Evolutionary conservation across 2,888 invertebrate species (phyloP).

Genomic region (Matsumyia berberina): DNA sequence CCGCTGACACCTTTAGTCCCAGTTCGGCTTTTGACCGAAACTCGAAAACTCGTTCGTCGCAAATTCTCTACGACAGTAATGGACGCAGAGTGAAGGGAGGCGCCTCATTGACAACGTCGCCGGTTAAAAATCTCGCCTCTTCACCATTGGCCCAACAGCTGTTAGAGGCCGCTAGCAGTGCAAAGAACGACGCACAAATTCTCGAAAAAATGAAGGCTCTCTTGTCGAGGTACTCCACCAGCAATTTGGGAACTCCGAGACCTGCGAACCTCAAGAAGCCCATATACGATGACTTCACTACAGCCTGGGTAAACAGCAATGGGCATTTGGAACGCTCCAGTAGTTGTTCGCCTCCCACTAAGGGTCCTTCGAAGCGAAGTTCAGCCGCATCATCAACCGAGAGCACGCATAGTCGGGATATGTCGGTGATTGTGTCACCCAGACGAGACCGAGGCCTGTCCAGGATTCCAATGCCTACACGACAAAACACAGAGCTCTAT

Average conservation of each 20-base stretch:
- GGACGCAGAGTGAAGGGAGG: conserved; percentile 84
- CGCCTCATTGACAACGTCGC: conserved; percentile 84
- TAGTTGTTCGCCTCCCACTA: conserved; percentile 84
- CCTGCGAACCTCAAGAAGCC: conserved; percentile 82
- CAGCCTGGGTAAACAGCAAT: conserved; percentile 90
- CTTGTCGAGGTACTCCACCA: conserved; percentile 86
- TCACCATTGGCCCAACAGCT: conserved; percentile 90
- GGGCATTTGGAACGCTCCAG: conserved; percentile 87
- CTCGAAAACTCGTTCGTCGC: conserved; percentile 82
- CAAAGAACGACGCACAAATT: conserved; percentile 90
- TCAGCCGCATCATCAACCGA: conserved; percentile 83
- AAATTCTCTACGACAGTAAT: conserved; percentile 84
- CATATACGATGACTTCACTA: conserved; percentile 88
- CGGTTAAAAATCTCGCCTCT: conserved; percentile 86
- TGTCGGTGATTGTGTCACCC: conserved; percentile 80
- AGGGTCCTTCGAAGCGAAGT: conserved; percentile 82
- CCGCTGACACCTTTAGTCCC: conserved; percentile 87
- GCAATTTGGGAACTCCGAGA: conserved; percentile 76
- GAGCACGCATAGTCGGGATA: conserved; percentile 81
- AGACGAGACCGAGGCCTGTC: conserved; percentile 83
- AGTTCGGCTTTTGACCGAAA: conserved; percentile 85
- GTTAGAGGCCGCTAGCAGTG: conserved; percentile 88
- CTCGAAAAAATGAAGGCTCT: conserved; percentile 90
- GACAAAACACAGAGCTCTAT: conserved; percentile 83
- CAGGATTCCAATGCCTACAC: conserved; percentile 83